Base-by-base conservation (phyloP, 2,888 invertebrate species). In the Acronicta alni region DNA sequence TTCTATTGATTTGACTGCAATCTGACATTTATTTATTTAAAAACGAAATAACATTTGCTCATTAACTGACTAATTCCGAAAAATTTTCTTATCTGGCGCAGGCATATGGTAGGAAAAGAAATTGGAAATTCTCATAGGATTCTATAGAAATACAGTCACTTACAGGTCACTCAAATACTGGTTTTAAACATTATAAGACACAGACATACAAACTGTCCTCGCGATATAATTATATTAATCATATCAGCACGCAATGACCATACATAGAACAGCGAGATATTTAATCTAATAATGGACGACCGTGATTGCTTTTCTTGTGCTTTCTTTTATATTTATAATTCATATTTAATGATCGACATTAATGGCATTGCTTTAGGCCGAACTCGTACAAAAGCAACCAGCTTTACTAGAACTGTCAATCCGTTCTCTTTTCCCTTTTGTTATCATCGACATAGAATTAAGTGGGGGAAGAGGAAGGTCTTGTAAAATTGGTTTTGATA, bases 281-380 rank as follows among this genome's bases (percentile, higher is more conserved):
- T 90, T 91, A 91, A 92, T 91, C 89, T 91, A 90, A 91, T 92
- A 92, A 91, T 89, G 86, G 88, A 83, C 82, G 85, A 75, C 81
- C 77, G 80, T 91, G 91, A 92, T 92, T 92, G 85, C 92, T 89
- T 91, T 91, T 92, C 90, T 92, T 92, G 72, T 87, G 86, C 89
- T 91, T 92, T 92, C 91, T 91, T 92, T 92, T 88, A 89, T 91
- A 92, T 92, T 93, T 92, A 93, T 93, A 93, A 93, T 93, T 92
- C 89, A 92, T 92, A 92, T 93, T 93, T 93, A 93, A 93, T 93
- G 92, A 93, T 93, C 90, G 88, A 90, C 92, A 89, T 90, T 93
- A 92, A 93, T 91, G 91, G 89, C 85, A 87, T 84, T 88, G 89
- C 89, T 91, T 91, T 88, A 84, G 88, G 88, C 88, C 81, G 75